Percentiles rank a stretch among this genome's conserved stretches.
Evolutionary conservation across 2,113 vertebrate genomes (phyloP).

Genomic region (Bos taurus): ARS-UCD2.0 NC_037331.1:74034001-74034500

Average conservation of each 20-base stretch:
- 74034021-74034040: background rate
- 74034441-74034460: slow-evolving; percentile 48
- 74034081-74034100: background rate
- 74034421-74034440: slow-evolving; percentile 63
- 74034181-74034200: background rate
- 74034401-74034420: background rate
- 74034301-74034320: slow-evolving; percentile 31
- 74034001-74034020: background rate
- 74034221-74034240: background rate
- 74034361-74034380: background rate
- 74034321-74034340: slow-evolving; percentile 16
- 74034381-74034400: slow-evolving; percentile 48
- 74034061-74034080: background rate
- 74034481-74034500: slow-evolving; percentile 51
- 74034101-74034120: background rate
- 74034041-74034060: background rate
- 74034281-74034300: slow-evolving; percentile 29
- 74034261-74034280: slow-evolving; percentile 19
- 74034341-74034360: slow-evolving; percentile 32
- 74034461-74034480: slow-evolving; percentile 48
- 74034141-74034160: slow-evolving; percentile 17
- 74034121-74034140: background rate
- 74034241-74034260: background rate
- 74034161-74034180: background rate
- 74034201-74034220: slow-evolving; percentile 15